Percentiles rank a stretch among this genome's conserved stretches.
Evolutionary conservation across 2,888 invertebrate species (phyloP).

Genomic region (Ernsta delagoae): DNA sequence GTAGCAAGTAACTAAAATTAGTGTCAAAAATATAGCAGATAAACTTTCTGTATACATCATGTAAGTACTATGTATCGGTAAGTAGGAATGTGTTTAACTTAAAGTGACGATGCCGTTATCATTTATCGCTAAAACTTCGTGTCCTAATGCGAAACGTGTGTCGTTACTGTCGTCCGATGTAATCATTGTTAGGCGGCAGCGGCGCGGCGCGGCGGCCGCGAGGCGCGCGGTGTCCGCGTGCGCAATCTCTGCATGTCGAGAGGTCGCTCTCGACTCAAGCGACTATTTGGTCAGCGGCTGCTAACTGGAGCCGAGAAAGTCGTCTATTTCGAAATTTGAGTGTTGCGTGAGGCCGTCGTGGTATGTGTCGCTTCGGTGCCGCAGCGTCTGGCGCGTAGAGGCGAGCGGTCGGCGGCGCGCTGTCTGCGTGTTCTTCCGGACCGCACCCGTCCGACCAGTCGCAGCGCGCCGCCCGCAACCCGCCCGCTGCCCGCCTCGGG

Average conservation of each 20-base stretch:
- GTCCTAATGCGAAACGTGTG: slow-evolving; percentile 17
- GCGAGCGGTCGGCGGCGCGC: slow-evolving; percentile 78
- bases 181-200: slow-evolving; percentile 18
- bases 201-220: slow-evolving; percentile 25
- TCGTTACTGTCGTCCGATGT: slow-evolving; percentile 6
- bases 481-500: slow-evolving; percentile 54
- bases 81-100: no score
- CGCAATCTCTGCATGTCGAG: slow-evolving; percentile 50
- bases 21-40: not conserved
- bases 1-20: slow-evolving; percentile 3
- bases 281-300: slow-evolving; percentile 66
- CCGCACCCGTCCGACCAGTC: slow-evolving; percentile 83
- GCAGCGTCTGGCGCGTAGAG: slow-evolving; percentile 75
- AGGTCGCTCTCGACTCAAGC: slow-evolving; percentile 49
- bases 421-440: slow-evolving; percentile 47
- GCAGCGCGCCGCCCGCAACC: slow-evolving; percentile 68
- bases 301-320: slow-evolving; percentile 78
- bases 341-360: slow-evolving; percentile 74
- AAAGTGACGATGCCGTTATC: no score
- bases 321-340: slow-evolving; percentile 80
- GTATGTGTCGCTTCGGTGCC: slow-evolving; percentile 80
- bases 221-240: slow-evolving; percentile 50
- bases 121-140: not conserved
- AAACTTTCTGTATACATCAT: no score
- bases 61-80: no score